These are phyloP conservation scores for Poeciliopsis infans DNA, from an alignment of 2,797 vertebrate genomes.

Conservation along the genomic window DNA sequence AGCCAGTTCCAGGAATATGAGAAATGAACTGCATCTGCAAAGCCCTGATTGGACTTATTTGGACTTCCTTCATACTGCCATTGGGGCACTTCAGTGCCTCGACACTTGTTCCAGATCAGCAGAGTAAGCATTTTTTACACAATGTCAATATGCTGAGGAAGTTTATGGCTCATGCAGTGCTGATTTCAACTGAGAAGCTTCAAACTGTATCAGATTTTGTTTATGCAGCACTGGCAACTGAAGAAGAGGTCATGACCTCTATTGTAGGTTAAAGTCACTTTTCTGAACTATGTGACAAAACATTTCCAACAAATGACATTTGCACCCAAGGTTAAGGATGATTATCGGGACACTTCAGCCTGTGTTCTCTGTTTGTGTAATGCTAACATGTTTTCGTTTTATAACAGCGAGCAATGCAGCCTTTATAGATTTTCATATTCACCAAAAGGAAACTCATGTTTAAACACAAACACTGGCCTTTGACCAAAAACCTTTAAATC, in stretches of 20 bases:
- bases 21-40: constrained; percentile 34
- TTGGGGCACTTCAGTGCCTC: constrained; percentile 28
- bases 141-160: constrained; percentile 7
- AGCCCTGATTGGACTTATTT: constrained; percentile 57
- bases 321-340: neutral
- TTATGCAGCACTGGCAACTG: neutral
- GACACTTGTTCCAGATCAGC: constrained; percentile 16
- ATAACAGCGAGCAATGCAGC: constrained; percentile 18
- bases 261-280: neutral
- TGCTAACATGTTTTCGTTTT: constrained; percentile 13
- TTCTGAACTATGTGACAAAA: neutral
- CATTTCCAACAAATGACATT: constrained; percentile 14
- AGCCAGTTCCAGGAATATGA: constrained; percentile 29
- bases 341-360: neutral
- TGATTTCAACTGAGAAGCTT: neutral
- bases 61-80: constrained; percentile 28
- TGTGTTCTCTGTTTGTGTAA: neutral
- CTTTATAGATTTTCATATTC: constrained; percentile 21
- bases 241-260: neutral
- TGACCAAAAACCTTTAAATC: constrained; percentile 14
- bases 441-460: constrained; percentile 5
- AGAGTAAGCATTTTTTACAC: constrained; percentile 14
- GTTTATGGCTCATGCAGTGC: neutral
- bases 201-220: constrained; percentile 7
- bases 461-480: constrained; percentile 29